Base-by-base conservation (phyloP, 2,113 vertebrate genomes). In the Rhinopomastus cyanomelas region DNA sequence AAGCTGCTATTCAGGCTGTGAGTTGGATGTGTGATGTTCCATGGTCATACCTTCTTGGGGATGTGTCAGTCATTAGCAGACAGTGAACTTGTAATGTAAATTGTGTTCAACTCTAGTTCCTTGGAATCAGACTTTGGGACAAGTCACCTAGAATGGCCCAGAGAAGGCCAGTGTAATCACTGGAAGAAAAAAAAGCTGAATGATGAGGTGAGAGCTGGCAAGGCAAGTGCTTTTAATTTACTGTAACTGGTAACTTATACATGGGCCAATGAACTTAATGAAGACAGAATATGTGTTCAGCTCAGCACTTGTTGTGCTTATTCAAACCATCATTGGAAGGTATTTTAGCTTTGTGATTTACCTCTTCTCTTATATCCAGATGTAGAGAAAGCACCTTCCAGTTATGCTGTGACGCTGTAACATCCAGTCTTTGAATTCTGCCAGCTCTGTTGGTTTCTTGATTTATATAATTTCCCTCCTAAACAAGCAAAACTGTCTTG, bases 151-250 rank as follows among this genome's bases (percentile, higher is more conserved):
- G 29, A 60, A 62, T 21, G 18, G 19, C 49, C 25, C 71, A 26
- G 19, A 64, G 56, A 17, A 15, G 18, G 32, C 32, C 25, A 20
- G 4, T 16, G 34, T 57, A 61, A 29, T 65, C 74, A 49, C 29
- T 78, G 81, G 29, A 71, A 73, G 89, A 87, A 34, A 21, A 25
- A 23, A 81, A 77, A 69, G 37, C 59, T 92, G 81, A 93, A 36
- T 61, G 21, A 55, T 69, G 44, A 67, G 36, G 79, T 86, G 76
- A 73, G 46, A 64, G n/a, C 42, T 89, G 66, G 69, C 44, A 53
- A 32, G 60, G 51, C 65, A 77, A 94, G 59, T 92, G 84, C 76
- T 93, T 94, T 79, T 89, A 85, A 89, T 93, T 81, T 94, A 64
- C 66, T 64, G 55, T 81, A 77, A 92, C 66, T 74, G 76, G 26